Evolutionary conservation across 2,888 invertebrate species (phyloP), one percentile per base, ranked within the genome.

Genomic region (Masnerella sp.): DNA sequence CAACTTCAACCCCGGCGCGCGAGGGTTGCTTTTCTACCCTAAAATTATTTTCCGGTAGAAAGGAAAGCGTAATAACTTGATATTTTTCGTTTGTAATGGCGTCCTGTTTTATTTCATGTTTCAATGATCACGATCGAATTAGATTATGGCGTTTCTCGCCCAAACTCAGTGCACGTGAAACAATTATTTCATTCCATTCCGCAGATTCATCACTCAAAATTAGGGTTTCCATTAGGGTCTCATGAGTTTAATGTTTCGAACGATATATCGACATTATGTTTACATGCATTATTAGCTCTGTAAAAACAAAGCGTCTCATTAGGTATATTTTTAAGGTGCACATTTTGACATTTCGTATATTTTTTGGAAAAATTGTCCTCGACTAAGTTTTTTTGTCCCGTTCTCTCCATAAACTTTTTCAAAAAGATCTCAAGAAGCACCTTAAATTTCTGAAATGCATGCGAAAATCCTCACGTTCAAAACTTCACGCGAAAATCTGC

Each of bases 21-120:
- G 34, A 32, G 34, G 11, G 20, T 8, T 11, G 52, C 30, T 32
- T 42, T 62, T 40, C 34, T 28, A 52, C 54, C 54, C 65, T 47
- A 15, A 45, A 45, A 65, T 65, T 54, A 54, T 54, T 65, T 65
- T 67, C 38, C 40, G 30, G 30, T 40, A 49, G 65, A 67, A 32
- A 40, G 56, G 32, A 56, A 32, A 7, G n/a, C 45, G n/a, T 62
- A 62, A 61, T 49, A 61, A 40, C 34, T 17, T 34, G 38, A 14
- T 36, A 11, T 34, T 58, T 58, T 58, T 45, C 22, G 40, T 58
- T 45, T 36, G n/a, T 14, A 43, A 34, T 34, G 36, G 11, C 4
- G 34, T 12, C 15, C 20, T 36, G 36, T 47, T 47, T 59, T 47
- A 25, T 38, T 45, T 36, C 47, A 11, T 18, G 22, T 36, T 47